Evolutionary conservation across 1,140 invertebrate genomes (phyloP), one percentile per base, ranked within the genome.

Genomic region (Temnothorax nylanderi): DNA sequence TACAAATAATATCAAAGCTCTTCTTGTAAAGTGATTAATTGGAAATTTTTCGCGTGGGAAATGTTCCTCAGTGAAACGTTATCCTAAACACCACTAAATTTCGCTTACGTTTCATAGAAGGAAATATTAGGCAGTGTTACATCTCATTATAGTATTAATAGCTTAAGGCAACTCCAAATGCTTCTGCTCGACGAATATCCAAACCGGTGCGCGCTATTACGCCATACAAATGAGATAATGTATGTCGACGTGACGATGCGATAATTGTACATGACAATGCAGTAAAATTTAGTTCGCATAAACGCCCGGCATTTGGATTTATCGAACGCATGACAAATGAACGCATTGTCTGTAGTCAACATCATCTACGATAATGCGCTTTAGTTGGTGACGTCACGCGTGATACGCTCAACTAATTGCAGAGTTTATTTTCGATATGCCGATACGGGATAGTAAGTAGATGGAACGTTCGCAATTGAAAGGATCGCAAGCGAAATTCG

Each of bases 211-310:
- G 13, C 32, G 32, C 26, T 84, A 75, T 62, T 41, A 26, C 80
- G 8, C 41, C 21, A 26, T n/a, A 34, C 41, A 49, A 60, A 64
- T 49, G 69, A 47, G 80, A 75, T 84, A 84, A 84, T 41, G 56
- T 37, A 75, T 26, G 41, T 84, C 41, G 69, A 75, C 26, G 41
- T 47, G 54, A 74, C 67, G 56, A 72, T 60, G 54, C 37, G 69
- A 56, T 84, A 84, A 84, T 84, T 84, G 69, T 84, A 49, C 69
- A 58, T 54, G 80, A 84, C 80, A 75, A 75, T 74, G 69, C 80
- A 75, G 80, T 75, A 84, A 84, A 84, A 84, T 84, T 75, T 56
- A 60, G 67, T 82, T 74, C 80, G 47, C 80, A 74, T 74, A 82
- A 82, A 74, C 80, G 67, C 41, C 18, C 51, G 26, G 54, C 71